Evolutionary conservation across 1,140 invertebrate species (phyloP), one percentile per base, ranked within the genome.

Genomic region (Drosophila tristis): DNA sequence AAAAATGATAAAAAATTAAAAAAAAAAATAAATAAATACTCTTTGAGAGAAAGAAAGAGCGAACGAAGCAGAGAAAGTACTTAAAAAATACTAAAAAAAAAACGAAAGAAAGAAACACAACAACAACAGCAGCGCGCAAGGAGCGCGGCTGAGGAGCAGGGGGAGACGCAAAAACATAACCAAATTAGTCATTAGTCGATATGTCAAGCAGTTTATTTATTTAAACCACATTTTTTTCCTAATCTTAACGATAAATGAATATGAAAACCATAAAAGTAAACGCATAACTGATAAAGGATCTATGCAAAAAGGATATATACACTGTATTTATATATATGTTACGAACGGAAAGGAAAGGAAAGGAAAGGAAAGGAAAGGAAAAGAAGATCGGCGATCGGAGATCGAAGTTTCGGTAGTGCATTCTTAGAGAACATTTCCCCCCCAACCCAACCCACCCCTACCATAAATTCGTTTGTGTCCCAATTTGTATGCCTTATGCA

Each of bases 101-200:
- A 66, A 49, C 53, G 53, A 43, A 55, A 29, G 26, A 29, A 29
- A 29, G 23, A 23, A 3, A 9, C 2, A 48, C 44, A 61, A 50
- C 20, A 20, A 1, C 20, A 20, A 1, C 20, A 20, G 20, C 20
- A 54, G 55, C 45, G 42, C 51, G 39, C 44, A 35, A 65, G 59
- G 15, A 26, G 23, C 31, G 23, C 16, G 20, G 20, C 20, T 1
- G 20, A 20, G 20, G 64, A 39, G 16, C 16, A 16, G 66, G 64
- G 48, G 70, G 66, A 72, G 66, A 87, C 49, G 80, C 80, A 65
- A 89, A 65, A 89, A 84, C 80, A 89, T 89, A 89, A 89, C 84
- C 84, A 89, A 89, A 89, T 89, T 89, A 89, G 85, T 90, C 85
- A 89, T 89, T 84, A 89, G 85, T 90, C 79, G 58, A 84, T 89